Evolutionary conservation across 2,113 vertebrate species (phyloP).

Genomic region (Abramis brama): DNA sequence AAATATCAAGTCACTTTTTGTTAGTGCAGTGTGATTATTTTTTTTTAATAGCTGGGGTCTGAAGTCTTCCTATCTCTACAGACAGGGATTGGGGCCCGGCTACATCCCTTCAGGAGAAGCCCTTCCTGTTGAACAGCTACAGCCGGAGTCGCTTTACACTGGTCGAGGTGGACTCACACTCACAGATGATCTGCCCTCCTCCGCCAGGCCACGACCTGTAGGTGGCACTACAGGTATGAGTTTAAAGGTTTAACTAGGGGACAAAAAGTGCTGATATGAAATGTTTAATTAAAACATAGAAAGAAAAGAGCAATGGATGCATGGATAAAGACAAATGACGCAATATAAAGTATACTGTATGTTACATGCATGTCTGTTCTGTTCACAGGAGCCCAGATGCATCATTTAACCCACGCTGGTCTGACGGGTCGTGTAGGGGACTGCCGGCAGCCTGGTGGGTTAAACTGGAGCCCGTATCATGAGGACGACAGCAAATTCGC

Average conservation of each 20-base stretch:
- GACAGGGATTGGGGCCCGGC: conserved; percentile 82
- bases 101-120: conserved; percentile 83
- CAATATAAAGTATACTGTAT: background rate
- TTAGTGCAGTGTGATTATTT: background rate
- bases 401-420: conserved; percentile 92
- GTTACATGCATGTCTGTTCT: conserved; percentile 43
- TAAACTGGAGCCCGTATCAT: conserved; percentile 85
- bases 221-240: conserved; percentile 89
- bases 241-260: background rate
- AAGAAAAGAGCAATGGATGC: background rate
- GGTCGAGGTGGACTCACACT: conserved; percentile 84
- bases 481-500: conserved; percentile 78
- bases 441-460: conserved; percentile 78
- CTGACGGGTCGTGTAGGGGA: conserved; percentile 86
- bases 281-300: no score
- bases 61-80: conserved; percentile 61
- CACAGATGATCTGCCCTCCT: conserved; percentile 83
- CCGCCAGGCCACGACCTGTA: conserved; percentile 89
- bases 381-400: conserved; percentile 89
- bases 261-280: background rate
- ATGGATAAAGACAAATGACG: background rate
- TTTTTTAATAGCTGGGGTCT: background rate
- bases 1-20: background rate
- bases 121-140: conserved; percentile 77
- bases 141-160: conserved; percentile 82